Evolutionary conservation across 2,113 vertebrate species (phyloP), one percentile per base, ranked within the genome.

Genomic region (Dipodomys stephensi): DNA sequence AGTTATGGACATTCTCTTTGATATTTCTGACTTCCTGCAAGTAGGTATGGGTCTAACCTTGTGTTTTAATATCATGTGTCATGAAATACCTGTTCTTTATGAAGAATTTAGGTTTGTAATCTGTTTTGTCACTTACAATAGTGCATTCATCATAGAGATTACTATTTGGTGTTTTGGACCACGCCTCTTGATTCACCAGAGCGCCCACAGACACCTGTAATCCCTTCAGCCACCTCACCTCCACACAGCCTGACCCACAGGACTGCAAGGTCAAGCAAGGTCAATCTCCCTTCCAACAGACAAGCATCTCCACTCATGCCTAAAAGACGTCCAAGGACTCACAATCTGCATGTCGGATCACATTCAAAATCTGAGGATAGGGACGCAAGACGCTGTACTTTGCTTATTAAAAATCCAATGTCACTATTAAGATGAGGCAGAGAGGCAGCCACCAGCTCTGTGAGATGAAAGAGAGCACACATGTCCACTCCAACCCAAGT

Each of bases 401-500:
- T 2, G 80, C 15, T 0, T 60, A 81, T 87, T 69, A 23, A 77
- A 53, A 53, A 53, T 53, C 8, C 49, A 53, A 53, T 53, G 49
- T 53, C 13, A 11, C 49, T 27, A n/a, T 1, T 13, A 5, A 68
- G n/a, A 49, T 12, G 12, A 20, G 2, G 23, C 49, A 15, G 2
- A 28, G 92, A 13, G 35, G 19, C 6, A 23, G 27, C 12, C 20
- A 19, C 9, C 35, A 46, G 4, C 7, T 81, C 49, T 32, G 76
- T 72, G 27, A 25, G 10, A 67, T n/a, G 7, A 28, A 7, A 2
- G 5, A 64, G 1, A 23, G 19, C 22, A 23, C 6, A 1, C 6
- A 0, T 62, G 2, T 3, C 11, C 4, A 7, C 20, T 3, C 9
- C 68, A 25, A 7, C 5, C 8, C 15, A 49, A 2, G 4, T 19